A percentile compares a stretch with the other conserved stretches of the same genome.
phyloP scores from a whole-genome alignment of 2,113 vertebrate genomes.

The Neomonachus schauinslandi region DNA sequence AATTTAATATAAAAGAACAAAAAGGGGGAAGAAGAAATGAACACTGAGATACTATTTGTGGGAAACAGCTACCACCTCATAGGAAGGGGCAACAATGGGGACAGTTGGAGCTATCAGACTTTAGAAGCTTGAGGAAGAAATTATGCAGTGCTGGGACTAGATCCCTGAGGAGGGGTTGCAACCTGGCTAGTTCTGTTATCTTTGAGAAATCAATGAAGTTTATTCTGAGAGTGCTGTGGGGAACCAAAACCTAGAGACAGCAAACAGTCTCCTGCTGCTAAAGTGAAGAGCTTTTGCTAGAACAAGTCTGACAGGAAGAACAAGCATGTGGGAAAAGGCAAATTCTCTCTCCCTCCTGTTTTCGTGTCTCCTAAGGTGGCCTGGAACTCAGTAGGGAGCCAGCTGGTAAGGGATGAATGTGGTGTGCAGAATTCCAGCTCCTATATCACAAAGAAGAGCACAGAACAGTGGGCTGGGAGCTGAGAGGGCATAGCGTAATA shows the following conservation, averaged over 20 bases:
- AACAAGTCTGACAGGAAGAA: neutral
- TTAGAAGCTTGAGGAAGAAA: neutral
- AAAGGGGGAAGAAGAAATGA: neutral
- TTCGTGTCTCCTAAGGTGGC: neutral
- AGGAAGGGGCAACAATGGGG: neutral
- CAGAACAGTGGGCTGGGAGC: neutral
- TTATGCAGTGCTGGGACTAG: neutral
- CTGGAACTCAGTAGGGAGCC: neutral
- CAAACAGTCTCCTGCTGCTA: neutral
- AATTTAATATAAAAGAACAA: neutral
- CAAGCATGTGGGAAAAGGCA: accelerated
- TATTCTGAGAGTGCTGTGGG: neutral
- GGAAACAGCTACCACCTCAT: neutral
- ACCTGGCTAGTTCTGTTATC: neutral
- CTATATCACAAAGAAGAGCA: neutral
- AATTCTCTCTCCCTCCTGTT: neutral
- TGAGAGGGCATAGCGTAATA: neutral
- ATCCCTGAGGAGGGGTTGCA: neutral
- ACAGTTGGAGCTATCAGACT: neutral
- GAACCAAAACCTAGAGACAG: neutral
- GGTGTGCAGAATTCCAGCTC: neutral
- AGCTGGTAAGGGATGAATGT: neutral
- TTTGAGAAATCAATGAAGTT: neutral
- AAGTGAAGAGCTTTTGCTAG: neutral
- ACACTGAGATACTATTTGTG: neutral